These are phyloP conservation scores for Stomatorhinus walkeri DNA, from an alignment of 2,797 vertebrate species.

Conservation along the genomic window DNA sequence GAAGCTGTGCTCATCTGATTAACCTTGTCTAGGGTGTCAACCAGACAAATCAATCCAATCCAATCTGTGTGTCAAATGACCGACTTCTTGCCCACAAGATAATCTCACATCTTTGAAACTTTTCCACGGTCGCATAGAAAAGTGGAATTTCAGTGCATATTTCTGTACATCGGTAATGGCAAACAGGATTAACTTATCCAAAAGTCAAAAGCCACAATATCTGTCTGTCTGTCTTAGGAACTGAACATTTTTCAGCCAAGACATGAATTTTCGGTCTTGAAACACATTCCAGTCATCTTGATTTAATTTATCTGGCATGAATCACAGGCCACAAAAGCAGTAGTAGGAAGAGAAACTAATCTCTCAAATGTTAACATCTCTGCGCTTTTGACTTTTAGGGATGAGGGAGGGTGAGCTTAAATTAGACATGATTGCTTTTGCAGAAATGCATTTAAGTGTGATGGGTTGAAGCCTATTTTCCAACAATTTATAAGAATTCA, in stretches of 20 bases:
- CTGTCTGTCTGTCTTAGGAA: background rate
- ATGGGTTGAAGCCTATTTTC: background rate
- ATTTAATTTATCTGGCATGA: background rate
- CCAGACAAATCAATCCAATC: background rate
- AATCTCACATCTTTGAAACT: background rate
- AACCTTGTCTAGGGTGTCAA: background rate
- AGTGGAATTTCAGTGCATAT: background rate
- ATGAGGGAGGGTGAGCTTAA: background rate
- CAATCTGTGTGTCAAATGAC: background rate
- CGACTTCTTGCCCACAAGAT: background rate
- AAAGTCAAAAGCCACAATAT: background rate
- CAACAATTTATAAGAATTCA: background rate
- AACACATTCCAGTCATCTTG: background rate
- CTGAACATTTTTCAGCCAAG: background rate
- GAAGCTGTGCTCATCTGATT: background rate
- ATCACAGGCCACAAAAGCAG: background rate
- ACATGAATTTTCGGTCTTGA: background rate
- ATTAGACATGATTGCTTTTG: background rate
- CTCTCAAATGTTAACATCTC: background rate
- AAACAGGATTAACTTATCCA: background rate
- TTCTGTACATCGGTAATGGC: background rate
- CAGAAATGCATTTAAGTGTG: conserved; percentile 3
- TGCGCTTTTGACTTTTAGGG: background rate
- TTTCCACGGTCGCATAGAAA: background rate
- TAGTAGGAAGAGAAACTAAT: background rate